Base-by-base conservation (phyloP, 2,797 vertebrate genomes). In the Mus caroli region DNA sequence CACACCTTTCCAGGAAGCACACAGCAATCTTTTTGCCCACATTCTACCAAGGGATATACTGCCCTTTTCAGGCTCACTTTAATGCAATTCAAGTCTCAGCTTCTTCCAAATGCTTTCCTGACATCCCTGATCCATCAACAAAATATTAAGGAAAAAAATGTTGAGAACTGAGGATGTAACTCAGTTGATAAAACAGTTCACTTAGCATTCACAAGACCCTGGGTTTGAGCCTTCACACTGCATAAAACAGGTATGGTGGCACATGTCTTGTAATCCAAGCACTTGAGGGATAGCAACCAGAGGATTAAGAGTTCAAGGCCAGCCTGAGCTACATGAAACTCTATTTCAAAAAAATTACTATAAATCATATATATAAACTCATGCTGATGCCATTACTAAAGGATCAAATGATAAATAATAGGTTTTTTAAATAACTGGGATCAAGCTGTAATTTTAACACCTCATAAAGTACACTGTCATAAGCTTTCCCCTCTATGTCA, bases 351-450 rank as follows among this genome's bases (percentile, higher is more conserved):
- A 75, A 58, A 43, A 20, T 73, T 10, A 75, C 20, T 56, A 50
- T 76, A 84, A 97, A 92, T 17, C n/a, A 67, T 60, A 40, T 78
- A 50, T 4, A 75, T 50, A 86, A 91, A 62, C 60, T 56, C 62
- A 79, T 43, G 75, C 15, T 73, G 34, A 87, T 94, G 43, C 88
- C 73, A 89, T 93, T 75, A 73, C 13, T 94, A n/a, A 24, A 80
- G 28, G 43, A 88, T 84, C 69, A 94, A 88, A 71, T 76, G 24
- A 17, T 78, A 96, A 94, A 88, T 95, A 88, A 91, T 88, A 60
- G 1, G 2, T 75, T 60, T 60, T 88, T 6, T 91, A 86, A 82
- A 95, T 9, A 88, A 84, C 64, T 20, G 13, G 13, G 43, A 67
- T 92, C 71, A 97, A 94, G 90, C 15, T 60, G 20, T 85, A 88